Percentiles rank a stretch among this genome's conserved stretches.
These are phyloP conservation scores for Girardinus metallicus DNA, from an alignment of 2,797 vertebrate species.

Conservation along the genomic window DNA sequence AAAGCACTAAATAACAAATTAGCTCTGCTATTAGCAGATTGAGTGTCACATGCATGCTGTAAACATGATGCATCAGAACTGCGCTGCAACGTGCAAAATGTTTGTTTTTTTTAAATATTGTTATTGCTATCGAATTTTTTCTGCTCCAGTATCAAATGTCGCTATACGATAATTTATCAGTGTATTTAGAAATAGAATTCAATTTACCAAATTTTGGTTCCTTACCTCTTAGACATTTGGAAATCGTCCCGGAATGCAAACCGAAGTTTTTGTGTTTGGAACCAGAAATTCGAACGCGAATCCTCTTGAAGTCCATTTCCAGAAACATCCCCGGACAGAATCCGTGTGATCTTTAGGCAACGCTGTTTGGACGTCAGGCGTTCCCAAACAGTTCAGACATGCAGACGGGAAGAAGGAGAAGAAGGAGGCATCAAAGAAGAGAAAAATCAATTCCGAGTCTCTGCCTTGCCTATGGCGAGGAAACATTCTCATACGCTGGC, in stretches of 20 bases:
- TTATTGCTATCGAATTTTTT: not conserved
- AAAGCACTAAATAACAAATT: too few species aligned
- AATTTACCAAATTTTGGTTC: not conserved
- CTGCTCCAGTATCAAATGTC: not conserved
- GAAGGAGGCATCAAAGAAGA: conserved; percentile 30
- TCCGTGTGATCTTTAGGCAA: conserved; percentile 24
- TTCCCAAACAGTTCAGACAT: conserved; percentile 48
- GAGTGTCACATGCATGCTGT: not conserved
- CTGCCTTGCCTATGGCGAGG: conserved; percentile 40
- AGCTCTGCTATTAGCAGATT: too few species aligned
- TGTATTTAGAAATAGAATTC: not conserved
- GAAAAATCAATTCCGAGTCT: conserved; percentile 58
- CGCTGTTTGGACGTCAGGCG: conserved; percentile 45
- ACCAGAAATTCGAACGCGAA: too few species aligned
- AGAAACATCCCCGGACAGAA: not conserved
- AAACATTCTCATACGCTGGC: conserved; percentile 15
- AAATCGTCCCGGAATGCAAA: not conserved
- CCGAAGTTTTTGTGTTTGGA: not conserved
- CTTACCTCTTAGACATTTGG: too few species aligned
- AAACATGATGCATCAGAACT: not conserved
- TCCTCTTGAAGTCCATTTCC: not conserved
- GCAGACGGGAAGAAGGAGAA: conserved; percentile 29
- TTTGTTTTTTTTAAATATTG: too few species aligned
- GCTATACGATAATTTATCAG: not conserved
- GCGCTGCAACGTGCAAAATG: not conserved